A percentile compares a stretch with the other conserved stretches of the same genome.
Conservation (phyloP, 2,113 vertebrate genomes). For the Colossoma macropomum region DNA sequence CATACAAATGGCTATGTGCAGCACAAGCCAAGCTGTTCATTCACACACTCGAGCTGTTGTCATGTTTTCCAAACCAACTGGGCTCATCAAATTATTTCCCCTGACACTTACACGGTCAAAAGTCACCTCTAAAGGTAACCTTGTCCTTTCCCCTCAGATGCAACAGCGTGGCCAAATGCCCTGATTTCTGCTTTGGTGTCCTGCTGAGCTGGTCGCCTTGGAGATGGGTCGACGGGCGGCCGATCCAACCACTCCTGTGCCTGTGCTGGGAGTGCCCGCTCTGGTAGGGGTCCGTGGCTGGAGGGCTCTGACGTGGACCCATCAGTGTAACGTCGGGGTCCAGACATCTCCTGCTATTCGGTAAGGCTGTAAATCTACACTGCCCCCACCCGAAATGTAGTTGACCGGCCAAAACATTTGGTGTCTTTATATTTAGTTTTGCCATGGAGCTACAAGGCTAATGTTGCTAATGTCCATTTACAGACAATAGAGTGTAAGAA, state of each 20-base stretch:
- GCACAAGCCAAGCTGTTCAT: slow-evolving; percentile 44
- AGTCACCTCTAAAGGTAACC: slow-evolving; percentile 45
- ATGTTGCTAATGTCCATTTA: no score
- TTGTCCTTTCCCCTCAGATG: slow-evolving; percentile 64
- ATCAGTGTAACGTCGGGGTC: slow-evolving; percentile 75
- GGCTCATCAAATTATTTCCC: slow-evolving; percentile 29
- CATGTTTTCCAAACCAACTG: slow-evolving; percentile 29
- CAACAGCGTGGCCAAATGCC: slow-evolving; percentile 56
- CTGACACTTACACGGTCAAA: slow-evolving; percentile 51
- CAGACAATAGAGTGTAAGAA: no score
- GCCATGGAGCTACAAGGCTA: no score
- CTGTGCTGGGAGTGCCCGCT: slow-evolving; percentile 75
- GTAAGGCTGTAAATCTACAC: neutral
- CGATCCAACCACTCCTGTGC: slow-evolving; percentile 75
- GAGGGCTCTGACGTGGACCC: slow-evolving; percentile 68
- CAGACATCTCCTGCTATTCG: slow-evolving; percentile 74
- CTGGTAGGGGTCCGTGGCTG: slow-evolving; percentile 72
- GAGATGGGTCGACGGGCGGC: slow-evolving; percentile 78
- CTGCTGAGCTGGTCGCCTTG: slow-evolving; percentile 46
- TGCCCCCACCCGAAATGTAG: no score
- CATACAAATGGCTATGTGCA: slow-evolving; percentile 45
- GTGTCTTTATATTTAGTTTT: no score
- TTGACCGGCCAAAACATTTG: no score
- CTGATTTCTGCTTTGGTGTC: slow-evolving; percentile 36
- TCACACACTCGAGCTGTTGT: slow-evolving; percentile 24